phyloP scores from a whole-genome alignment of 2,888 invertebrate species.

The Mythimna lalbum region DNA sequence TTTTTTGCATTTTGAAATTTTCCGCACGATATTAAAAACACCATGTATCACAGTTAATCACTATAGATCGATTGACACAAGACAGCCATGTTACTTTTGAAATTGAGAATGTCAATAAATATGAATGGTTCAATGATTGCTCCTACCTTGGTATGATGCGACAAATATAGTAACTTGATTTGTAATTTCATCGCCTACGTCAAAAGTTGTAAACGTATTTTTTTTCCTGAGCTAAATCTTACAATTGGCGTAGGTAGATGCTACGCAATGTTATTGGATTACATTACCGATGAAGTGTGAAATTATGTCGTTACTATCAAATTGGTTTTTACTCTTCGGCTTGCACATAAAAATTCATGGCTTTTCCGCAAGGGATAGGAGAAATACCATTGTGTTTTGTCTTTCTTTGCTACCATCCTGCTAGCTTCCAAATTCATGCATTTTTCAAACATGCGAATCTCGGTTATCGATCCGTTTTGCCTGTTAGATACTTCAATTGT shows the following conservation, averaged over 20 bases:
- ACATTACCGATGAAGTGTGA: slow-evolving; percentile 24
- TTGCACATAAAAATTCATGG: slow-evolving; percentile 28
- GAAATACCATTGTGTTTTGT: slow-evolving; percentile 2
- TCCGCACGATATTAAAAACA: too few species aligned
- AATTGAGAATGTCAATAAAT: not conserved
- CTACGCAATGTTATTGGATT: slow-evolving; percentile 19
- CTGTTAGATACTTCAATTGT: slow-evolving; percentile 10
- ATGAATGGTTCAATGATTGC: not conserved
- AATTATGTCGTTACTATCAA: slow-evolving; percentile 36
- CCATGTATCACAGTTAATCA: too few species aligned
- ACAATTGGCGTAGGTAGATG: slow-evolving; percentile 43
- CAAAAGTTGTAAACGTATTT: slow-evolving; percentile 34
- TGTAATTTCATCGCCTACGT: slow-evolving; percentile 29
- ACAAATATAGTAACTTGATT: slow-evolving; percentile 2
- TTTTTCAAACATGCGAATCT: slow-evolving; percentile 14
- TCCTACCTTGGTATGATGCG: not conserved
- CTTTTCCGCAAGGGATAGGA: not conserved
- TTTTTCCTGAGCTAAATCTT: slow-evolving; percentile 23
- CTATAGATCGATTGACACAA: not conserved
- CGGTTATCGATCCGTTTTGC: slow-evolving; percentile 19
- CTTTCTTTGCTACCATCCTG: slow-evolving; percentile 1
- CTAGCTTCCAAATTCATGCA: not conserved
- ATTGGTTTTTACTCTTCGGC: slow-evolving; percentile 23
- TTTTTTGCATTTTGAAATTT: too few species aligned
- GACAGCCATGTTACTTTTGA: not conserved